These are phyloP conservation scores for Bombus huntii DNA, from an alignment of 1,140 invertebrate species.

Conservation along the genomic window DNA sequence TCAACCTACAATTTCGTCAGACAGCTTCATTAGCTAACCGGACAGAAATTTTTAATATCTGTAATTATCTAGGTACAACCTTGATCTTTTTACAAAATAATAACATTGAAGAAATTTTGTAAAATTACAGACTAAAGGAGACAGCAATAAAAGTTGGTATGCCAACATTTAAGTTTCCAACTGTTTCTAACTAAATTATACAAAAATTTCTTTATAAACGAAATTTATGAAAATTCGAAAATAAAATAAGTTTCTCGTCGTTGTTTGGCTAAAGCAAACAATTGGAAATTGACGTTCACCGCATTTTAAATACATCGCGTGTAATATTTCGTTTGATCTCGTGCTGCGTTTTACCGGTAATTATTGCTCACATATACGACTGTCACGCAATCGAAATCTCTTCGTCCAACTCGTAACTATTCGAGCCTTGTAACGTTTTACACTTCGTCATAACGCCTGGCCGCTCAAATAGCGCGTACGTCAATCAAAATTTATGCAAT, in stretches of 20 bases:
- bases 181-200: background rate
- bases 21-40: too few relatives aligned
- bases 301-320: background rate
- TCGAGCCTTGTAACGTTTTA: constrained; percentile 22
- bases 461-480: background rate
- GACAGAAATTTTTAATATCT: too few relatives aligned
- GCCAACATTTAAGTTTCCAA: background rate
- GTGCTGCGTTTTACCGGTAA: background rate
- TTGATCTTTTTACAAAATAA: too few relatives aligned
- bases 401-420: background rate
- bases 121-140: too few relatives aligned
- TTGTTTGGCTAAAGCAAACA: background rate
- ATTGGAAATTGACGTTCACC: too few relatives aligned
- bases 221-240: background rate
- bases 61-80: too few relatives aligned
- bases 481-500: constrained; percentile 29
- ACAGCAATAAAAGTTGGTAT: too few relatives aligned
- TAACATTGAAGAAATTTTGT: too few relatives aligned
- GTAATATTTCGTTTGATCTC: background rate
- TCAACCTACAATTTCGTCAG: too few relatives aligned
- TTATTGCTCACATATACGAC: background rate
- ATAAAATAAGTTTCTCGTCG: too few relatives aligned
- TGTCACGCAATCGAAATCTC: constrained; percentile 16
- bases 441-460: background rate
- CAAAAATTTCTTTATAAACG: too few relatives aligned